Base-by-base conservation (phyloP, 2,888 invertebrate species). In the Drosophila formosana region DNA sequence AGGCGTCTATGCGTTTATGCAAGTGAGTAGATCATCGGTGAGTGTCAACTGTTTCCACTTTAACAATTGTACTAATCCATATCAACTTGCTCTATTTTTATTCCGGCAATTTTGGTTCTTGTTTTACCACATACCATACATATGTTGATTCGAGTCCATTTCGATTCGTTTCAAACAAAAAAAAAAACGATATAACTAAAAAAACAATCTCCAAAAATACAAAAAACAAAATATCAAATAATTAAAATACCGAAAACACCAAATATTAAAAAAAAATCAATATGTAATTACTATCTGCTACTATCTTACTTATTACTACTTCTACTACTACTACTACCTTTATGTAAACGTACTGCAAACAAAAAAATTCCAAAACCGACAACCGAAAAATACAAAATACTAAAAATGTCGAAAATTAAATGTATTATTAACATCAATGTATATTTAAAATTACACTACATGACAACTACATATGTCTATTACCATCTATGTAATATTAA, bases 1-100 rank as follows among this genome's bases (percentile, higher is more conserved):
- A 81, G 93, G 93, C 80, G 93, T 93, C 88, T 93, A 93, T 93
- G 93, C 93, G 91, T 93, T 93, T 92, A 93, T 93, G 93, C 93
- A 93, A 93, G 93, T 93, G 92, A 93, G 93, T 93, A 93, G 93
- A 92, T 93, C 93, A 92, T 93, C 93, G 93, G 93, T 93, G 91
- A 93, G 93, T 93, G 92, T 93, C 91, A 84, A 89, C 82, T 90
- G 82, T 89, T 85, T 89, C 90, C 90, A 91, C 75, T 90, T 58
- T 90, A 92, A 92, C 91, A 90, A 89, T 75, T 83, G 81, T 92
- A 92, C 92, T 92, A 92, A 92, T 92, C 92, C 92, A 92, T 84
- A 88, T 92, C 90, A 90, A 82, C 88, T 82, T 82, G 88, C 82
- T 91, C 84, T 90, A 90, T 90, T 90, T 91, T 88, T 90, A 89